These are phyloP conservation scores for Xiphorhynchus elegans DNA, from an alignment of 2,113 vertebrate genomes.

Conservation along the genomic window DNA sequence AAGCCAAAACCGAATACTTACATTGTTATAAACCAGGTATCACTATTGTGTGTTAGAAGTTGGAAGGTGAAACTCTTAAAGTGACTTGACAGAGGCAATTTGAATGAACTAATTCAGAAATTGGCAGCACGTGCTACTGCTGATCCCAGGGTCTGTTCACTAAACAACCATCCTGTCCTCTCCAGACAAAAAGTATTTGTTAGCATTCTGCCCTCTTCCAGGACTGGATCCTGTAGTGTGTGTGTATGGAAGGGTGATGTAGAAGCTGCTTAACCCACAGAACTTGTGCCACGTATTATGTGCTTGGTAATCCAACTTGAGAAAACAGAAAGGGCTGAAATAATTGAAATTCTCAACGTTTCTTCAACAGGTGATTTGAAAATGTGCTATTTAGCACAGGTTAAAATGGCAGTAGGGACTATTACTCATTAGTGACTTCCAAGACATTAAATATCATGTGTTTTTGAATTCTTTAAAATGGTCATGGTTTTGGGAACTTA, in stretches of 20 bases:
- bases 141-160: not conserved
- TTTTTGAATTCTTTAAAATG: slow-evolving; percentile 3
- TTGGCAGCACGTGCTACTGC: not conserved
- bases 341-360: slow-evolving; percentile 18
- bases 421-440: not conserved
- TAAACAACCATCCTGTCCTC: not conserved
- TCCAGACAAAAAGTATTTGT: not conserved
- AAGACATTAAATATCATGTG: not conserved
- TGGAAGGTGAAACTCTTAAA: not conserved
- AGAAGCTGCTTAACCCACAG: not conserved
- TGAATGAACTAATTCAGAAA: not conserved
- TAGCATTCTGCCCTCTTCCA: not conserved
- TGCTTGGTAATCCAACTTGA: slow-evolving; percentile 9
- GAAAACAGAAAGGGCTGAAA: slow-evolving; percentile 13
- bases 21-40: not conserved
- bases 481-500: not conserved
- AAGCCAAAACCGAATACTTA: not conserved
- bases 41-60: not conserved
- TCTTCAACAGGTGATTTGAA: slow-evolving; percentile 20
- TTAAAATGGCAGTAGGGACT: slow-evolving; percentile 5
- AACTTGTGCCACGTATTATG: not conserved
- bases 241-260: not conserved
- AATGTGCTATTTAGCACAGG: not conserved
- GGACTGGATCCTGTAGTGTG: not conserved
- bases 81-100: not conserved